Conservation (phyloP, 2,888 invertebrate genomes). For the Anthophora plumipes region DNA sequence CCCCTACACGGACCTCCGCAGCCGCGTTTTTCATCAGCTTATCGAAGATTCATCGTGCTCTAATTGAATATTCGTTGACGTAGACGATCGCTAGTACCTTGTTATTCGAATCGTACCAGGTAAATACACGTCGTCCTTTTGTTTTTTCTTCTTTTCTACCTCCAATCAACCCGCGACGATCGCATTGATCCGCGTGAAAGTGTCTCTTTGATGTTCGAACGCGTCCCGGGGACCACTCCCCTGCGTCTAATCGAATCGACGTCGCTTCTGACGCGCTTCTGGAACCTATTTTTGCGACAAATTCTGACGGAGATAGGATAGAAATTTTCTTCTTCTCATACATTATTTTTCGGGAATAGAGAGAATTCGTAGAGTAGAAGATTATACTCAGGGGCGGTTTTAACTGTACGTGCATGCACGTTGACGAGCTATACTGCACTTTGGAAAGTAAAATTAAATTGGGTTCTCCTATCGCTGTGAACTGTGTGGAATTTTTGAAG, state of each 20-base stretch:
- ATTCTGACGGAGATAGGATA: too few species aligned
- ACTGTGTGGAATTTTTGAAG: too few species aligned
- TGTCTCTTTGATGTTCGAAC: slow-evolving; percentile 18
- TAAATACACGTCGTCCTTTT: slow-evolving; percentile 24
- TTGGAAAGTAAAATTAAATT: too few species aligned
- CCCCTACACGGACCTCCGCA: slow-evolving; percentile 44
- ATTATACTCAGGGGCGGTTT: too few species aligned
- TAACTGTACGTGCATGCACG: too few species aligned
- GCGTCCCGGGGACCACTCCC: background rate
- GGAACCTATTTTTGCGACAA: background rate
- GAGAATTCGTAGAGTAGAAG: too few species aligned
- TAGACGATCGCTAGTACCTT: too few species aligned
- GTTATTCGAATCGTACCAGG: slow-evolving; percentile 6
- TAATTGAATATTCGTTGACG: slow-evolving; percentile 65
- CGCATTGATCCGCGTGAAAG: slow-evolving; percentile 7
- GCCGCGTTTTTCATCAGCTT: slow-evolving; percentile 50
- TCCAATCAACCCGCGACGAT: slow-evolving; percentile 24
- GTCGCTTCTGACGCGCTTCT: too few species aligned
- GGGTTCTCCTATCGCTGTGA: too few species aligned
- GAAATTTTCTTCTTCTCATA: background rate
- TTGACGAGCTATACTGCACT: too few species aligned
- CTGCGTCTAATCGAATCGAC: slow-evolving; percentile 6
- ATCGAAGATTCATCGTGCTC: slow-evolving; percentile 44
- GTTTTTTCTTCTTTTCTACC: too few species aligned
- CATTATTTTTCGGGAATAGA: too few species aligned